Evolutionary conservation across 1,140 invertebrate genomes (phyloP), one percentile per base, ranked within the genome.

Genomic region (Drosophila jambulina): DNA sequence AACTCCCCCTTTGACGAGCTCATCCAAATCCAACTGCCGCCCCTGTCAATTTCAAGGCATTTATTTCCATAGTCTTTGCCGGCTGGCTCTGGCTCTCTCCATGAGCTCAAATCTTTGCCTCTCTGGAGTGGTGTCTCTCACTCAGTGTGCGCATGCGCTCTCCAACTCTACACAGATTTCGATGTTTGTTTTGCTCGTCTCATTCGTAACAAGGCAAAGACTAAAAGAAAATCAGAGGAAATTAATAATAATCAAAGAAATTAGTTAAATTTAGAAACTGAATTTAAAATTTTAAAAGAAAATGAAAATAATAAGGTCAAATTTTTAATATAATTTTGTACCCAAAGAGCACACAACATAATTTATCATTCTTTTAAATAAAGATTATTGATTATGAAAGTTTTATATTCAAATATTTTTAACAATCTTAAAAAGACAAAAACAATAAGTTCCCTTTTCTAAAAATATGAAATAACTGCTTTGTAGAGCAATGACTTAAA

Each of bases 111-210:
- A 19, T 46, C 13, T 29, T 12, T 13, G 40, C 40, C 57, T 36
- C 32, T 43, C 21, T 21, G 49, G 13, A 57, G 36, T 59, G 25
- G 45, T 40, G 34, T 53, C 69, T 36, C 54, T 63, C 70, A 64
- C 59, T 68, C 23, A 27, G 34, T 40, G 43, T 46, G 84, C 85
- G 85, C 85, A 80, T 74, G 77, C 81, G 72, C 69, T 84, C 84
- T 88, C 77, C 27, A 78, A 81, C 67, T 88, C 84, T 88, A 70
- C 84, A 88, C 75, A 53, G 60, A 15, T 62, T 64, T 72, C 29
- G 12, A 54, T n/a, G 36, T 88, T 88, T 88, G 84, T 88, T 88
- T 65, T 88, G 84, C 85, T 88, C 78, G 59, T n/a, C 56, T 36
- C 49, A 68, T 88, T 90, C 84, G 84, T 88, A 88, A 88, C 81